Evolutionary conservation across 2,797 vertebrate genomes (phyloP), one percentile per base, ranked within the genome.

Genomic region (Hypotaenidia philippensis): DNA sequence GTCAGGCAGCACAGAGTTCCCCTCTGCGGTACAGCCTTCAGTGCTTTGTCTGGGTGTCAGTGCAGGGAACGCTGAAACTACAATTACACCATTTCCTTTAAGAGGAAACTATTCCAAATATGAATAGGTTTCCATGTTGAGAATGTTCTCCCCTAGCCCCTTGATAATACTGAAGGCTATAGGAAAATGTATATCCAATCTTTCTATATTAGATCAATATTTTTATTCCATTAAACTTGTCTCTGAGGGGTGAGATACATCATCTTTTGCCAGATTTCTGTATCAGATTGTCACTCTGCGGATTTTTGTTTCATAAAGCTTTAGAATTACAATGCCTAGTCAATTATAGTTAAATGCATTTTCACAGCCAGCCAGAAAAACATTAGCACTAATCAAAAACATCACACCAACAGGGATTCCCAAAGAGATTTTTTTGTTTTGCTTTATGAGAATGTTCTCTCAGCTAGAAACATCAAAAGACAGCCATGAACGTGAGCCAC

Each of bases 311-410:
- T 97, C 96, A 96, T 96, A 97, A 97, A 97, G 95, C 96, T 97
- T 97, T 87, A 92, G 96, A 96, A 95, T 97, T 97, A 97, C 97
- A 97, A 94, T 97, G 97, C 97, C 96, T 97, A 96, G 93, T 96
- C 97, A 98, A 98, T 98, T 98, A 98, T 68, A 97, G 97, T 96
- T 97, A 98, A 98, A 98, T 97, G 97, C 97, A 93, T 98, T 98
- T 98, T 98, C 98, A 97, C 98, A 98, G 98, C 97, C 93, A 81
- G 97, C 95, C 97, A 97, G 97, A 92, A 96, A 97, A 97, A 97
- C 97, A 97, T 98, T 98, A 98, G 95, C 96, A 96, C 97, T 97
- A 97, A 98, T 98, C 98, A 98, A 97, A 97, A 97, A 68, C 95
- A 95, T 72, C 2, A 32, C 34, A 79, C 95, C 80, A 50, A 86